These are phyloP conservation scores for Drosophila subsilvestris DNA, from an alignment of 2,888 invertebrate species.

Conservation along the genomic window DNA sequence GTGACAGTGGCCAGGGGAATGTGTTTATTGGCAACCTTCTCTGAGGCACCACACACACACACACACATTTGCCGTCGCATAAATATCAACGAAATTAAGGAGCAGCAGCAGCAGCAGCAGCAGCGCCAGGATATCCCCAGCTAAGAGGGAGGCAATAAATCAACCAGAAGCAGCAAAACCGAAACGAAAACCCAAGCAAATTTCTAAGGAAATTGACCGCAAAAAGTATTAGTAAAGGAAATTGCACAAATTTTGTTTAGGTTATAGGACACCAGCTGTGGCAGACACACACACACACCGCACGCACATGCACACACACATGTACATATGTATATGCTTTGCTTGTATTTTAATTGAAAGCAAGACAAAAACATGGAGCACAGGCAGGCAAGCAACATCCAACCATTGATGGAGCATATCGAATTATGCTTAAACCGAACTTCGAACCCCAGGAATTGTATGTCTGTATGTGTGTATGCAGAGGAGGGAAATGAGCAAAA, in stretches of 20 bases:
- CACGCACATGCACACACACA: no score
- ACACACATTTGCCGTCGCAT: slow-evolving; percentile 72
- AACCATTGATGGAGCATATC: slow-evolving; percentile 73
- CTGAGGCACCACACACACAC: no score
- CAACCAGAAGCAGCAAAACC: slow-evolving; percentile 34
- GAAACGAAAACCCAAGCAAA: slow-evolving; percentile 33
- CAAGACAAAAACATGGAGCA: slow-evolving; percentile 54
- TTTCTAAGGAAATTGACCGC: slow-evolving; percentile 71
- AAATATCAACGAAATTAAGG: slow-evolving; percentile 79
- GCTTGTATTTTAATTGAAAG: slow-evolving; percentile 73
- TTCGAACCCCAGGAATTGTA: slow-evolving; percentile 5
- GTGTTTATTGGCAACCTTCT: slow-evolving; percentile 74
- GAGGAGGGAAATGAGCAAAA: slow-evolving; percentile 30
- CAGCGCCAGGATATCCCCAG: slow-evolving; percentile 14
- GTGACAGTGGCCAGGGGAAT: slow-evolving; percentile 66
- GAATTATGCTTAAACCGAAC: slow-evolving; percentile 62
- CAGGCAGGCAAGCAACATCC: slow-evolving; percentile 26
- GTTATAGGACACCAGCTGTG: slow-evolving; percentile 25
- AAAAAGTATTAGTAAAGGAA: slow-evolving; percentile 78
- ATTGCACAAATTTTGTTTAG: slow-evolving; percentile 71
- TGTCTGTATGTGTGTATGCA: no score
- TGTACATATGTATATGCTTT: neutral
- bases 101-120: slow-evolving; percentile 52
- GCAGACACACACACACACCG: slow-evolving; percentile 6
- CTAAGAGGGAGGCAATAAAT: slow-evolving; percentile 41